Evolutionary conservation across 2,113 vertebrate species (phyloP).

Genomic region (Bettongia penicillata): DNA sequence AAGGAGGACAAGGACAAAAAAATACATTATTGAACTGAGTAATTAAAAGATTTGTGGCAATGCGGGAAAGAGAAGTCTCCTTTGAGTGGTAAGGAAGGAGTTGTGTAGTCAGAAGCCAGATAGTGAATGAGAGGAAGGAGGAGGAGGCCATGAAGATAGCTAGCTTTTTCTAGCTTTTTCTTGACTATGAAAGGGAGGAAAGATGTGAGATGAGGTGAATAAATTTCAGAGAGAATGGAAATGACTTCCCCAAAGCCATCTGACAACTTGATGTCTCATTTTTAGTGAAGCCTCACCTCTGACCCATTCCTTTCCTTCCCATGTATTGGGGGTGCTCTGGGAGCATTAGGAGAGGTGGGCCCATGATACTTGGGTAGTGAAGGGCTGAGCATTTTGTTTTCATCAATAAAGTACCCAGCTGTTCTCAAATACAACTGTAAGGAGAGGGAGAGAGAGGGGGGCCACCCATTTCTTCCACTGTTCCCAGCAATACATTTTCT

Average conservation of each 20-base stretch:
- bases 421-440: slow-evolving; percentile 79
- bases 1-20: background rate
- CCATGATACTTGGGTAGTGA: background rate
- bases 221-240: background rate
- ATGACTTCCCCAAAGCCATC: background rate
- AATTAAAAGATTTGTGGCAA: background rate
- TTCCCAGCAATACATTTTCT: slow-evolving; percentile 84
- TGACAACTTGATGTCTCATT: background rate
- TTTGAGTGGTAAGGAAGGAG: background rate
- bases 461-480: slow-evolving; percentile 74
- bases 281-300: background rate
- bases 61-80: background rate
- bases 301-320: background rate
- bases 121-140: background rate
- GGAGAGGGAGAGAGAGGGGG: slow-evolving; percentile 57
- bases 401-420: slow-evolving; percentile 81
- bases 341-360: background rate
- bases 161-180: background rate
- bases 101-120: background rate
- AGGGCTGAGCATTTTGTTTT: slow-evolving; percentile 75
- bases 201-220: background rate
- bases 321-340: background rate
- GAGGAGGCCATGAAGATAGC: background rate
- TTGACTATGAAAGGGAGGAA: background rate
- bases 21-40: background rate